A percentile compares a stretch with the other conserved stretches of the same genome.
phyloP scores from a whole-genome alignment of 2,797 vertebrate genomes.

The Pseudochirops cupreus region DNA sequence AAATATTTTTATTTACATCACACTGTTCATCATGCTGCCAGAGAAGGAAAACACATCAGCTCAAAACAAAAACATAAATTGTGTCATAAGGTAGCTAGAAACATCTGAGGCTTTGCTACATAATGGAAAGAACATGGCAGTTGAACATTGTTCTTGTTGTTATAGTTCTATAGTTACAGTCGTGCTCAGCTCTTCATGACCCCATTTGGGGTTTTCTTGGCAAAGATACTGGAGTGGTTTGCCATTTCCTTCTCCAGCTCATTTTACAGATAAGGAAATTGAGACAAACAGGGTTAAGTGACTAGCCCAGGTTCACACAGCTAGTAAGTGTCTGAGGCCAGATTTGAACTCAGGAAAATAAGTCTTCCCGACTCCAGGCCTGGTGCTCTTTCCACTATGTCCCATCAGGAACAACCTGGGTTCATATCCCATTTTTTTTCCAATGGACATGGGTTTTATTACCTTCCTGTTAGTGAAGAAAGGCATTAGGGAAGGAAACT shows the following conservation, averaged over 20 bases:
- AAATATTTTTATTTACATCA: neutral
- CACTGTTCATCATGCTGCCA: neutral
- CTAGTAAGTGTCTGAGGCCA: neutral
- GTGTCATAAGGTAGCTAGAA: neutral
- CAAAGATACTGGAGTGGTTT: neutral
- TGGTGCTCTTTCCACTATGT: neutral
- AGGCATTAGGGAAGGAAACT: neutral
- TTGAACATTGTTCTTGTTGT: neutral
- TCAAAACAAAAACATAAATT: neutral
- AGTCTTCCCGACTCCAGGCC: neutral
- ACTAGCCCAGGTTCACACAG: neutral
- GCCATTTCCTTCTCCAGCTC: neutral
- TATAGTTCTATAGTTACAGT: neutral
- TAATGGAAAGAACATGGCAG: too few species aligned
- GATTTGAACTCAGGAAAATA: neutral
- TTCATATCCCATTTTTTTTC: slow-evolving; percentile 33
- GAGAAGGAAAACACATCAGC: neutral
- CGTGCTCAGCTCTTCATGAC: neutral
- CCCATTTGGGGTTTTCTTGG: neutral
- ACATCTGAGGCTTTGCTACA: too few species aligned
- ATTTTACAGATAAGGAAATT: slow-evolving; percentile 38
- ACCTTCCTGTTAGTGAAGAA: slow-evolving; percentile 1
- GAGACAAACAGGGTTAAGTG: neutral
- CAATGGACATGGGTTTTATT: slow-evolving; percentile 78
- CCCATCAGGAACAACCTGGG: neutral